Percentiles rank a stretch among this genome's conserved stretches.
phyloP scores from a whole-genome alignment of 2,113 vertebrate genomes.

The Strix uralensis region DNA sequence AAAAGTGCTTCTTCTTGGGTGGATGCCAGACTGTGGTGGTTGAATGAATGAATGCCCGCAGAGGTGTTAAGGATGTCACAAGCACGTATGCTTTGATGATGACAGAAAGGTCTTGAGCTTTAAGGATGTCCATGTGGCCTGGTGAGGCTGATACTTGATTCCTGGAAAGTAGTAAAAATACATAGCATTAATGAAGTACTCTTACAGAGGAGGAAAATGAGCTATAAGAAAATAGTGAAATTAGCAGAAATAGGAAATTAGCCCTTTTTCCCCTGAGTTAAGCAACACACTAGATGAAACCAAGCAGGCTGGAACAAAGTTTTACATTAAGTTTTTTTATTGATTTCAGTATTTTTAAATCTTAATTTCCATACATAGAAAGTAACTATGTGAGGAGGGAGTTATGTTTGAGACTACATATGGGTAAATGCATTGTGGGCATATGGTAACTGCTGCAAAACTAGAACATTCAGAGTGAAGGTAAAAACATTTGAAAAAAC shows the following conservation, averaged over 20 bases:
- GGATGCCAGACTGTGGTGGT: slow-evolving; percentile 76
- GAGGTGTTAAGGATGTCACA: slow-evolving; percentile 87
- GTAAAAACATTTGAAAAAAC: background rate
- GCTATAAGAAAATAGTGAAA: background rate
- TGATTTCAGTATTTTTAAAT: background rate
- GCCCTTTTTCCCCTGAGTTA: background rate
- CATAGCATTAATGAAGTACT: background rate
- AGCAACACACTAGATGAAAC: background rate
- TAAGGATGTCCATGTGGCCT: slow-evolving; percentile 18
- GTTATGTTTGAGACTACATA: background rate
- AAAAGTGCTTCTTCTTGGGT: slow-evolving; percentile 74
- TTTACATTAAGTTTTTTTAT: background rate
- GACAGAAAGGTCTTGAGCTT: slow-evolving; percentile 75
- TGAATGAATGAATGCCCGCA: slow-evolving; percentile 89
- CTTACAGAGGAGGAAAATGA: background rate
- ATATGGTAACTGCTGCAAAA: background rate
- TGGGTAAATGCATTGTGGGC: background rate
- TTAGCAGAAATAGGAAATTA: background rate
- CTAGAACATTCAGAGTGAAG: background rate
- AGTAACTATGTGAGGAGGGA: background rate
- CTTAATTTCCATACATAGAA: background rate
- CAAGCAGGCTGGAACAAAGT: background rate
- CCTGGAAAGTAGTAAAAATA: slow-evolving; percentile 60
- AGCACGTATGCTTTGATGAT: slow-evolving; percentile 87
- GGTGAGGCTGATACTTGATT: background rate